A percentile compares a stretch with the other conserved stretches of the same genome.
Conservation (phyloP, 1,140 invertebrate species). For the Solen grandis region DNA sequence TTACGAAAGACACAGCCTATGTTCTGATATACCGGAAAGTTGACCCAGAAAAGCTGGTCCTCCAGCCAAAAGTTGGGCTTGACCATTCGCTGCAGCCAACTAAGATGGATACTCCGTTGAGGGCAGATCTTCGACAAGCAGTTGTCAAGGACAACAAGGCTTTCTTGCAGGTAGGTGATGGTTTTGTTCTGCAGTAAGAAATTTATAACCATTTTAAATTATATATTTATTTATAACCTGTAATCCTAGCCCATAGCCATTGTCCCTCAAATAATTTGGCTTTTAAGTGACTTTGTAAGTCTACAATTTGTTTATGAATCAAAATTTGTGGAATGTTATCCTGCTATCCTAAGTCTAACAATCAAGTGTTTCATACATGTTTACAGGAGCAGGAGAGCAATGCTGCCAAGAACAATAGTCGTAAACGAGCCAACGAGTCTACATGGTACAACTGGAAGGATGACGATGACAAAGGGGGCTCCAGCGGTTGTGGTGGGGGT, state of each 20-base stretch:
- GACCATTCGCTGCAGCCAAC: slow-evolving; percentile 53
- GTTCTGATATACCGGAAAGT: slow-evolving; percentile 88
- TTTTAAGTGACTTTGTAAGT: background rate
- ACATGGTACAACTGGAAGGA: slow-evolving; percentile 65
- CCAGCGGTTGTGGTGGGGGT: slow-evolving; percentile 64
- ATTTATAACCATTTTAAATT: no score
- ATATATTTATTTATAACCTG: background rate
- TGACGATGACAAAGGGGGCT: slow-evolving; percentile 66
- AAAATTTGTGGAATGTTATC: no score
- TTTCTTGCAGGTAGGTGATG: slow-evolving; percentile 74
- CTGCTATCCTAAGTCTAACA: no score
- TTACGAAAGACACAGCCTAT: slow-evolving; percentile 90
- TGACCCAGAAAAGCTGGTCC: slow-evolving; percentile 54
- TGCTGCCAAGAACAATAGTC: slow-evolving; percentile 55
- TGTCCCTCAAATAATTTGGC: background rate
- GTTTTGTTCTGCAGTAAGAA: background rate
- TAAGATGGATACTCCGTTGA: slow-evolving; percentile 72
- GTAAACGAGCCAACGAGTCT: slow-evolving; percentile 58
- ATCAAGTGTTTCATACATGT: no score
- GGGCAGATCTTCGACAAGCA: slow-evolving; percentile 80
- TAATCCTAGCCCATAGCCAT: background rate
- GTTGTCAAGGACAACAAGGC: slow-evolving; percentile 81
- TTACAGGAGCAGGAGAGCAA: slow-evolving; percentile 74
- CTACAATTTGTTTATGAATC: no score
- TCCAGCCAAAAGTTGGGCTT: slow-evolving; percentile 28